Evolutionary conservation across 1,140 invertebrate genomes (phyloP), one percentile per base, ranked within the genome.

Genomic region (Platyscapa corneri): DNA sequence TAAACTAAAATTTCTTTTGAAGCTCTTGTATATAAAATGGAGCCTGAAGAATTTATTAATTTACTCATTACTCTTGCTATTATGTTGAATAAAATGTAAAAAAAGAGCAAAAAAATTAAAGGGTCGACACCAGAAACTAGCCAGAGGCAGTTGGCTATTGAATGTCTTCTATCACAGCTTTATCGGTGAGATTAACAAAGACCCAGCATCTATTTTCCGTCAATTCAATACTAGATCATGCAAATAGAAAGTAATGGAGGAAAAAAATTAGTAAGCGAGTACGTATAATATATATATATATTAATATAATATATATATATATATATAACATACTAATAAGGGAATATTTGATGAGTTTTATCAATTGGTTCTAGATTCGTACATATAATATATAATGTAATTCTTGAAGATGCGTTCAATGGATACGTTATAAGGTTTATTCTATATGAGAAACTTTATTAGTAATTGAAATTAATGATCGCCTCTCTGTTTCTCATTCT

Each of bases 161-260:
- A 39, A 3, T 49, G 77, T 60, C 53, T 34, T 67, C 5, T 65
- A 53, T 80, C 60, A 60, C 27, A 53, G 34, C 10, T 64, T 56
- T 37, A 39, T n/a, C 27, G 37, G 42, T 34, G 10, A 46, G 78
- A 67, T 67, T 46, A 67, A 65, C 56, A 65, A 65, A 79, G 27
- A n/a, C 8, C 60, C 27, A 56, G 78, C 7, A 67, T 34, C 60
- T 37, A 60, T 6, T 0, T 60, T 42, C 70, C n/a, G 34, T 39
- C 20, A 64, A 64, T 64, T 78, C 60, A 18, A 80, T 67, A 80
- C 34, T 80, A 80, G 60, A 60, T 80, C 78, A 56, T 80, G 60
- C 37, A 80, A 67, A 80, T 39, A 67, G 77, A 77, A 27, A 70
- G 16, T 5, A 14, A 27, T 34, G 34, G 3, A 60, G 53, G 27